Evolutionary conservation across 2,113 vertebrate genomes (phyloP).

Genomic region (Mormyrus lacerda): DNA sequence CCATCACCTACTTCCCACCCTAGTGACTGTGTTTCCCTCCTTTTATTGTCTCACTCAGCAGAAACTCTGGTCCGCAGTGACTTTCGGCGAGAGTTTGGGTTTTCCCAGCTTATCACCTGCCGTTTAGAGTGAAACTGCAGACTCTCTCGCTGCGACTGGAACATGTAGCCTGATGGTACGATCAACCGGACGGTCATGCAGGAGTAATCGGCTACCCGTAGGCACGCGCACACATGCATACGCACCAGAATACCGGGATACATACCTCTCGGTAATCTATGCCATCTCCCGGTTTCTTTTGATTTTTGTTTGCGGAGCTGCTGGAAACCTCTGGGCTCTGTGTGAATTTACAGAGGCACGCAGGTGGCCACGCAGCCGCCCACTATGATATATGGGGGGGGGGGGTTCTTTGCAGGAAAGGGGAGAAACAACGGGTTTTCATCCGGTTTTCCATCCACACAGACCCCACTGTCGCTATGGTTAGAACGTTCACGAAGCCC

Average conservation of each 20-base stretch:
- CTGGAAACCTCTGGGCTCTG: not conserved
- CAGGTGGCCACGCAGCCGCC: not conserved
- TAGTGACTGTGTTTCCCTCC: not conserved
- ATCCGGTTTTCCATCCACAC: not conserved
- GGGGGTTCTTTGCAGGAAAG: not conserved
- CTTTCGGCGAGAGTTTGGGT: not conserved
- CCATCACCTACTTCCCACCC: not conserved
- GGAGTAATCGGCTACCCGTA: not conserved
- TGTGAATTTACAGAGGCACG: not conserved
- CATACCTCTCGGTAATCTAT: not conserved
- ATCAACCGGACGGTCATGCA: not conserved
- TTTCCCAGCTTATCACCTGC: not conserved
- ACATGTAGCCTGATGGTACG: not conserved
- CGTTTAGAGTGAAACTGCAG: not conserved
- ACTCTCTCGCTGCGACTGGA: not conserved
- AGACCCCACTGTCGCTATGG: not conserved
- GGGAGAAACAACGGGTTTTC: not conserved
- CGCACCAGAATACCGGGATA: not conserved
- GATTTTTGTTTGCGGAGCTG: not conserved
- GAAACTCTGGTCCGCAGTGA: not conserved
- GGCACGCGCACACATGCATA: not conserved
- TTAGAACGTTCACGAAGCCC: not conserved
- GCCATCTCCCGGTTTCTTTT: not conserved
- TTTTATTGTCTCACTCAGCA: constrained; percentile 1
- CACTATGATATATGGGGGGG: not conserved